Evolutionary conservation across 1,140 invertebrate genomes (phyloP).

Genomic region (Drosophila melanica): DNA sequence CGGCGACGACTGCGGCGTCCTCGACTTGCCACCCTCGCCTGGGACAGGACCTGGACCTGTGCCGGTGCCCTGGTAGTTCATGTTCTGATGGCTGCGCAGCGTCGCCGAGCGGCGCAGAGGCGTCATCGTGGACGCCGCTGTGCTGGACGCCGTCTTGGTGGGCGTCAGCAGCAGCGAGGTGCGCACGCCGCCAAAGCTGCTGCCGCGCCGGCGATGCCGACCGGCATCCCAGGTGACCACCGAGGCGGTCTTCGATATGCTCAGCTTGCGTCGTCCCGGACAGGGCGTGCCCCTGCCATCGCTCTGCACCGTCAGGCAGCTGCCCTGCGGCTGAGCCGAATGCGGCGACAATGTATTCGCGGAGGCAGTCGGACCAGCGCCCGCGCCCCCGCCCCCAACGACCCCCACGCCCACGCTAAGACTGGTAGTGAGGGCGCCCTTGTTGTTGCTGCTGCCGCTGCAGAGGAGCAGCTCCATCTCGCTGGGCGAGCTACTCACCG

Average conservation of each 20-base stretch:
- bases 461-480: conserved; percentile 73
- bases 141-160: conserved; percentile 71
- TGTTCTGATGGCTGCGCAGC: conserved; percentile 86
- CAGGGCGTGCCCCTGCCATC: conserved; percentile 64
- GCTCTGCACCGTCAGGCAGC: conserved; percentile 59
- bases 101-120: conserved; percentile 86
- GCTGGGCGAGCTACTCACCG: conserved; percentile 70
- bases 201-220: conserved; percentile 85
- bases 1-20: conserved; percentile 84
- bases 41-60: background rate
- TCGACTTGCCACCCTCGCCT: conserved; percentile 51
- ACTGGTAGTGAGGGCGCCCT: conserved; percentile 46
- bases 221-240: conserved; percentile 88
- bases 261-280: conserved; percentile 67
- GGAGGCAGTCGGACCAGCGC: conserved; percentile 3
- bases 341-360: conserved; percentile 50
- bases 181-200: conserved; percentile 86
- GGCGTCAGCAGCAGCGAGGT: conserved; percentile 84
- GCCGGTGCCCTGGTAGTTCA: conserved; percentile 58
- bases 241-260: conserved; percentile 80
- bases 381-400: background rate
- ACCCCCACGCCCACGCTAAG: conserved; percentile 45
- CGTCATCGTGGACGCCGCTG: conserved; percentile 83
- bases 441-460: conserved; percentile 45
- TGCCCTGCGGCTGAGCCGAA: conserved; percentile 48